These are phyloP conservation scores for Hylomyscus alleni DNA, from an alignment of 2,797 vertebrate genomes.

Conservation along the genomic window DNA sequence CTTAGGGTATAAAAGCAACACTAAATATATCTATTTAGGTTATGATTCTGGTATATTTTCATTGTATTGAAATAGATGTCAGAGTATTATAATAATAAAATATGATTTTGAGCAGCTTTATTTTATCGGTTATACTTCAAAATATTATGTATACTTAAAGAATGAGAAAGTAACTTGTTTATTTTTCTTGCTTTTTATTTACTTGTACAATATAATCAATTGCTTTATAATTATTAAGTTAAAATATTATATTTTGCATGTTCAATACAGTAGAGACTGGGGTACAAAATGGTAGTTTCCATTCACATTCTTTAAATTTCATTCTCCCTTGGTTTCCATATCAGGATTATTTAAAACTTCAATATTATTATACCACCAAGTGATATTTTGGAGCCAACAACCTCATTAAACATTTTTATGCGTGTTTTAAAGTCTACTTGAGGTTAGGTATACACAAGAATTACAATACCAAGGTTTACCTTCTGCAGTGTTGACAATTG, in stretches of 20 bases:
- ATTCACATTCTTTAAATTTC: background rate
- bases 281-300: background rate
- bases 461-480: background rate
- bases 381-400: background rate
- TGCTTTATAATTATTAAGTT: background rate
- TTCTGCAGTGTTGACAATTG: background rate
- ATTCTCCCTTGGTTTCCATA: background rate
- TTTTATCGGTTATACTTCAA: background rate
- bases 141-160: background rate
- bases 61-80: slow-evolving; percentile 70
- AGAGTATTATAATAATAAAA: slow-evolving; percentile 54
- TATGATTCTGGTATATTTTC: slow-evolving; percentile 39
- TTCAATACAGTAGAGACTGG: background rate
- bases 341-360: background rate
- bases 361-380: background rate
- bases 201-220: background rate
- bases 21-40: slow-evolving; percentile 54
- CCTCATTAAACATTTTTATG: background rate
- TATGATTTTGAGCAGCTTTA: slow-evolving; percentile 20
- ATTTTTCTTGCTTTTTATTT: slow-evolving; percentile 42
- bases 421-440: background rate
- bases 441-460: background rate
- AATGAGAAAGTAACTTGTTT: slow-evolving; percentile 28
- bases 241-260: background rate
- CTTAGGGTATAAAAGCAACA: slow-evolving; percentile 73